A percentile compares a stretch with the other conserved stretches of the same genome.
Evolutionary conservation across 1,140 invertebrate genomes (phyloP).

Genomic region (Rhynchophorus ferrugineus): DNA sequence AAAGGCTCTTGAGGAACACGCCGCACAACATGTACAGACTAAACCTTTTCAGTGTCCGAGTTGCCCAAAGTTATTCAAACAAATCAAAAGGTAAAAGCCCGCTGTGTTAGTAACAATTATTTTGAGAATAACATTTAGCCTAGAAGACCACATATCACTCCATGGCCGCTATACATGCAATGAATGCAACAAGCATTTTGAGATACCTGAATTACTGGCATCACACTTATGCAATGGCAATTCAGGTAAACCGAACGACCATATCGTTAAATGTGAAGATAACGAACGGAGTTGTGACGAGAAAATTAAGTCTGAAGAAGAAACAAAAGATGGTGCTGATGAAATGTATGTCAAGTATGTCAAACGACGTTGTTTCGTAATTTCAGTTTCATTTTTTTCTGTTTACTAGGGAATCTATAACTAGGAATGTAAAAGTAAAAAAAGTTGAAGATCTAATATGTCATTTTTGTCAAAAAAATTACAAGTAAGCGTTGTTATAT

Average conservation of each 20-base stretch:
- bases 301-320: constrained; percentile 6
- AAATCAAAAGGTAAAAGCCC: constrained; percentile 9
- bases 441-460: constrained; percentile 20
- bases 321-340: neutral
- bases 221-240: constrained; percentile 19
- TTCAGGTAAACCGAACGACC: neutral
- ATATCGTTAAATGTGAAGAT: constrained; percentile 1
- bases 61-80: constrained; percentile 17
- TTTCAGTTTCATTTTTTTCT: neutral
- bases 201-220: constrained; percentile 15
- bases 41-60: constrained; percentile 19
- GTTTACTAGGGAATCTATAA: neutral
- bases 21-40: constrained; percentile 1
- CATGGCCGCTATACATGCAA: constrained; percentile 23
- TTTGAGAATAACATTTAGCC: constrained; percentile 2
- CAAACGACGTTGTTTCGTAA: neutral
- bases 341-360: constrained; percentile 1
- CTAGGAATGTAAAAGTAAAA: constrained; percentile 6
- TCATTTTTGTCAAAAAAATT: constrained; percentile 23
- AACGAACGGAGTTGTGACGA: neutral
- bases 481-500: constrained; percentile 22
- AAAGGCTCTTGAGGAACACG: constrained; percentile 7
- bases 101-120: neutral
- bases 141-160: constrained; percentile 20
- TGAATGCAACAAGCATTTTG: constrained; percentile 24